Evolutionary conservation across 2,888 invertebrate genomes (phyloP).

Genomic region (Rosalia funebris): DNA sequence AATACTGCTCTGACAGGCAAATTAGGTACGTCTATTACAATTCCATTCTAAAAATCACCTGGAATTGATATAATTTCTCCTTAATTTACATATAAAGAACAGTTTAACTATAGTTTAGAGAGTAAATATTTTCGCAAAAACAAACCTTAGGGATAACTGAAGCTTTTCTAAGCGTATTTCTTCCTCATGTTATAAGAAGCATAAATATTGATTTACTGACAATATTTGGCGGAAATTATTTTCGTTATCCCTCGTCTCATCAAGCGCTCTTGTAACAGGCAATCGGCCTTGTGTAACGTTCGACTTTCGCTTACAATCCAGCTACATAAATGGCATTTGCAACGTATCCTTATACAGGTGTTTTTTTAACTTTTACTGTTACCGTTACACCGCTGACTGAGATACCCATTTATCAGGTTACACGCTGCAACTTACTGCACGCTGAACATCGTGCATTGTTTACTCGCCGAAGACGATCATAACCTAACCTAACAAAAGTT

Average conservation of each 20-base stretch:
- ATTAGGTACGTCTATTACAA: too few species aligned
- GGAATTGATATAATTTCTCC: too few species aligned
- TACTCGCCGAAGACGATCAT: not conserved
- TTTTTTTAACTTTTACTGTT: conserved; percentile 6
- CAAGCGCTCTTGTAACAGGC: not conserved
- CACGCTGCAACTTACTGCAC: not conserved
- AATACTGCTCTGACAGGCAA: too few species aligned
- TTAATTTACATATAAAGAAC: too few species aligned
- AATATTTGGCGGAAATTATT: not conserved
- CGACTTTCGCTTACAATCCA: conserved; percentile 16
- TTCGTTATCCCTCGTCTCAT: not conserved
- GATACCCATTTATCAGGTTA: not conserved
- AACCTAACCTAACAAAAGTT: conserved; percentile 24
- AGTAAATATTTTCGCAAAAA: too few species aligned
- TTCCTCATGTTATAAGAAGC: too few species aligned
- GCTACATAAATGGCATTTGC: conserved; percentile 17
- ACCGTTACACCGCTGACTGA: too few species aligned
- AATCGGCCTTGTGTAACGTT: conserved; percentile 15
- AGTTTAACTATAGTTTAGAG: too few species aligned
- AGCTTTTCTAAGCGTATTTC: too few species aligned
- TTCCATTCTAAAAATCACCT: too few species aligned
- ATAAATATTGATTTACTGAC: too few species aligned
- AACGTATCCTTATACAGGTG: conserved; percentile 12
- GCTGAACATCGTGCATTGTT: not conserved
- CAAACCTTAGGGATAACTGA: too few species aligned